Evolutionary conservation across 2,888 invertebrate genomes (phyloP).

Genomic region (Eulithis testata): DNA sequence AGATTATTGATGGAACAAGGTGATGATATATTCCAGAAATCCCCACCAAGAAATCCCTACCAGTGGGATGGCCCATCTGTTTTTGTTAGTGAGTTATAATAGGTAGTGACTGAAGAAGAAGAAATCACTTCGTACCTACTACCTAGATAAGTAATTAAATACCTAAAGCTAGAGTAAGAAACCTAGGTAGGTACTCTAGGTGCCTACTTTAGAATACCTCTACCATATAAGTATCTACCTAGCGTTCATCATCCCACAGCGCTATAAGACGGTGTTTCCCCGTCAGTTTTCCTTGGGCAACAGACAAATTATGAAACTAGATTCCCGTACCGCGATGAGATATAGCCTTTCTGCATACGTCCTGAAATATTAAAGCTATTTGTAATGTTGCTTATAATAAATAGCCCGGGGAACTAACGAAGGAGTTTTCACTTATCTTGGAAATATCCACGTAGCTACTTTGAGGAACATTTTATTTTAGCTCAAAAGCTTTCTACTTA

Average conservation of each 20-base stretch:
- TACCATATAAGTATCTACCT: no score
- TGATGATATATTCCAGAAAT: no score
- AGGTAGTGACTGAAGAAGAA: no score
- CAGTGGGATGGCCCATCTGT: no score
- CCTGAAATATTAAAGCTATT: slow-evolving; percentile 54
- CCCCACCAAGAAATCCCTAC: no score
- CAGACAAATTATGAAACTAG: slow-evolving; percentile 58
- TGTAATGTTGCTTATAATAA: slow-evolving; percentile 49
- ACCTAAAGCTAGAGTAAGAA: no score
- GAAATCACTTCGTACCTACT: no score
- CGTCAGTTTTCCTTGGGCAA: slow-evolving; percentile 41
- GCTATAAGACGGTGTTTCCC: slow-evolving; percentile 38
- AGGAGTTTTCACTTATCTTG: slow-evolving; percentile 15
- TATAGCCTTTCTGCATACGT: slow-evolving; percentile 55
- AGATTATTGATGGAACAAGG: no score
- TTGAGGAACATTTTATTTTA: not conserved
- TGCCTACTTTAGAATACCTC: no score
- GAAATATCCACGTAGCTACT: not conserved
- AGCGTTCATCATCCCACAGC: not conserved
- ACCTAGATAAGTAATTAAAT: no score
- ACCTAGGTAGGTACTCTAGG: no score
- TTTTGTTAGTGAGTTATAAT: no score
- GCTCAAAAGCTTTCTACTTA: not conserved
- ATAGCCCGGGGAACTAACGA: slow-evolving; percentile 41
- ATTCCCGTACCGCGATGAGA: slow-evolving; percentile 51